Evolutionary conservation across 2,113 vertebrate species (phyloP).

Genomic region (Myiagra hebetior): DNA sequence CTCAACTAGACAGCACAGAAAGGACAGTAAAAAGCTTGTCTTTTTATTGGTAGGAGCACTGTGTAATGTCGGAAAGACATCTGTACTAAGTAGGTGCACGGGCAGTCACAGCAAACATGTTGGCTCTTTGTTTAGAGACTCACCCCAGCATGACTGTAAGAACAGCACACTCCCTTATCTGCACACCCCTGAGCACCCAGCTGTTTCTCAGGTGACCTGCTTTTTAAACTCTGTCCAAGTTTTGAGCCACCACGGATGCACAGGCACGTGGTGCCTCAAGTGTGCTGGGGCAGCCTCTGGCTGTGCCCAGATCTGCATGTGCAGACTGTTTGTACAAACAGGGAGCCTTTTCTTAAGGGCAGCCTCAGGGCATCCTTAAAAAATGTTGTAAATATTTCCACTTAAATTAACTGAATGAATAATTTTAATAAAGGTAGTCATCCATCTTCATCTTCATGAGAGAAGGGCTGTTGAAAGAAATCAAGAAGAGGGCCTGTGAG

Average conservation of each 20-base stretch:
- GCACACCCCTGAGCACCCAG: not conserved
- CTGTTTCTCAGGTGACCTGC: not conserved
- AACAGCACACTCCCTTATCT: not conserved
- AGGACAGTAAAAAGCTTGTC: not conserved
- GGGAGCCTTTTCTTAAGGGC: not conserved
- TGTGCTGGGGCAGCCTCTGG: not conserved
- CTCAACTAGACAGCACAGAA: not conserved
- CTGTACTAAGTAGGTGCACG: not conserved
- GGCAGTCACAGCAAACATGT: not conserved
- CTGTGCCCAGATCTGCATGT: not conserved
- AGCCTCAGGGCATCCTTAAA: not conserved
- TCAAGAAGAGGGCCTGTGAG: not conserved
- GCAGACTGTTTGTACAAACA: not conserved
- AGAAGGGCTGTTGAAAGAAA: not conserved
- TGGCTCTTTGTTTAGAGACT: not conserved
- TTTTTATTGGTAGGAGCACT: not conserved
- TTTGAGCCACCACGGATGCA: not conserved
- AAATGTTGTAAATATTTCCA: not conserved
- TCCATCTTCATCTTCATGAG: not conserved
- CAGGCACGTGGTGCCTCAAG: fast-evolving
- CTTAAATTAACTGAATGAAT: not conserved
- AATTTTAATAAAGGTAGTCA: not conserved
- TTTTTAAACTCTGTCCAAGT: not conserved
- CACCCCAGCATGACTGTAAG: not conserved
- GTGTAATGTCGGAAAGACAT: not conserved